Base-by-base conservation (phyloP, 2,797 vertebrate genomes). In the Lepidocolaptes lacrymiger region DNA sequence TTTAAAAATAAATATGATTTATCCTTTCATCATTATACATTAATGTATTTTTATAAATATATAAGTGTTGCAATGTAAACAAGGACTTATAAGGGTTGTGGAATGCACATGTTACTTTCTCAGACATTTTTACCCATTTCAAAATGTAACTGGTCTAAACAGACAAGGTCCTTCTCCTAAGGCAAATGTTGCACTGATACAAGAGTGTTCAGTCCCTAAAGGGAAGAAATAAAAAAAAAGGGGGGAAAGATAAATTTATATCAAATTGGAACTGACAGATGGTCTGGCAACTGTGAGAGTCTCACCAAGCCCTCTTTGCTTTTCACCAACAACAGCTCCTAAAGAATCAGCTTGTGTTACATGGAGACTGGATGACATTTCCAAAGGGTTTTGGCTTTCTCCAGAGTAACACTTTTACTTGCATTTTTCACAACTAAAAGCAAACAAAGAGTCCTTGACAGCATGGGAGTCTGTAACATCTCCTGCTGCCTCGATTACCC, bases 341-440 rank as follows among this genome's bases (percentile, higher is more conserved):
- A 75, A 27, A 83, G 86, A 71, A 91, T 78, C 55, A 88, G 52
- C 67, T 91, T 23, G 41, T 28, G 74, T 30, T 88, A 46, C 61
- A 59, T 17, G 62, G 69, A 61, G 85, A 9, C 68, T 51, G 46
- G 39, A 54, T 91, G 96, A 75, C 77, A 44, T 89, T 73, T 85
- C 91, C 84, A 8, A 6, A 6, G 43, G 80, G 48, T 30, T 80
- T 55, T 61, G 77, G 41, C 67, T 91, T 74, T 48, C 84, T 41
- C 61, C 64, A 34, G 1, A 22, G 39, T 34, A 44, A 69, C 63
- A 36, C 41, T 66, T 87, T 8, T 46, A 22, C 76, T 73, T 44
- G 2, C 46, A 37, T 87, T 93, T 93, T 71, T 91, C 95, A 93
- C 93, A 88, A 13, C 62, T 71, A 59, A 92, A 79, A 89, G 75